phyloP scores from a whole-genome alignment of 2,888 invertebrate species.

The Drosophila peninsularis region DNA sequence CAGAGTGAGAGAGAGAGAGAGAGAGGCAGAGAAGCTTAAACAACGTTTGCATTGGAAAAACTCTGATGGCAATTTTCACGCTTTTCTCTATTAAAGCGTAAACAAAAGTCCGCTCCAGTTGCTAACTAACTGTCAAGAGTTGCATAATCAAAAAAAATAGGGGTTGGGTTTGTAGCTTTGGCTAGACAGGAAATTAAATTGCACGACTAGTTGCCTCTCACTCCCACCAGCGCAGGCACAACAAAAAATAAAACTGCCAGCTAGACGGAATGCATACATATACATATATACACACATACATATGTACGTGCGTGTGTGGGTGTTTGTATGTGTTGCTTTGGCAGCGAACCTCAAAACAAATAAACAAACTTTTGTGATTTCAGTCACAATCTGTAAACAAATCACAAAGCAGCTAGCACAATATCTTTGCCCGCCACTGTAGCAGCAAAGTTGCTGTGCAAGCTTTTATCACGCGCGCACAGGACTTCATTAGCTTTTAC shows the following conservation, averaged over 20 bases:
- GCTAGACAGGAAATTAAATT: constrained; percentile 71
- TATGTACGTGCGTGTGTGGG: not conserved
- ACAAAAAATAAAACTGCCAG: constrained; percentile 27
- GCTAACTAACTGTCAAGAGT: constrained; percentile 43
- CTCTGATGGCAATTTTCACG: constrained; percentile 36
- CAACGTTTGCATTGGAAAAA: constrained; percentile 26
- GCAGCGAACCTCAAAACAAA: constrained; percentile 37
- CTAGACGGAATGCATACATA: constrained; percentile 31
- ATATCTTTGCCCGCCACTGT: constrained; percentile 50
- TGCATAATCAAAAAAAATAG: constrained; percentile 47
- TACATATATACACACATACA: not conserved
- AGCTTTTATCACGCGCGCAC: constrained; percentile 21
- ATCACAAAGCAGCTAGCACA: constrained; percentile 32
- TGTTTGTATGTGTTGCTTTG: constrained; percentile 20
- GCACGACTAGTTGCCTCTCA: constrained; percentile 28
- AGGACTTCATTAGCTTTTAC: constrained; percentile 47
- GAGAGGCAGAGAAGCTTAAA: constrained; percentile 39
- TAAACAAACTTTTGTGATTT: constrained; percentile 47
- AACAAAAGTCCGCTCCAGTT: constrained; percentile 46
- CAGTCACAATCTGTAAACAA: constrained; percentile 60
- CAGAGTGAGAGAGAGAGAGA: constrained; percentile 26
- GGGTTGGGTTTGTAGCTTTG: constrained; percentile 52
- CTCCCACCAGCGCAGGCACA: constrained; percentile 1
- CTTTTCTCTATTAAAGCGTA: constrained; percentile 12
- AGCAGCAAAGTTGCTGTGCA: constrained; percentile 33